Evolutionary conservation across 1,140 invertebrate species (phyloP).

Genomic region (Saccostrea echinata): DNA sequence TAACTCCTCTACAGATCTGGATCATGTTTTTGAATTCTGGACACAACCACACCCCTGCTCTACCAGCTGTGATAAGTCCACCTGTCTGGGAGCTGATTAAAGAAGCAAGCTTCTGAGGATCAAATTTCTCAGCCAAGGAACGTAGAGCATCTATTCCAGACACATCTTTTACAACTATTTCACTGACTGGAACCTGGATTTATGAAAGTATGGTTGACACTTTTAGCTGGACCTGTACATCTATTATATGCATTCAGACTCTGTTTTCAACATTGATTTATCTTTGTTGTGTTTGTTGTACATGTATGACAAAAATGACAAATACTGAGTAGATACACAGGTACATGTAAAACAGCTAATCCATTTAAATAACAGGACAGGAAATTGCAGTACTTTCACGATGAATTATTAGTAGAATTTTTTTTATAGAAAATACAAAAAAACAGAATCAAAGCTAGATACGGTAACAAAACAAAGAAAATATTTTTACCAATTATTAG

Average conservation of each 20-base stretch:
- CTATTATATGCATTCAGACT: background rate
- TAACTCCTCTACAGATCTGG: constrained; percentile 71
- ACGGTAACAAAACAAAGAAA: no score
- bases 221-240: background rate
- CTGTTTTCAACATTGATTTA: background rate
- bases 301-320: no score
- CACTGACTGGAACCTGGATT: constrained; percentile 78
- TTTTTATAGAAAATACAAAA: no score
- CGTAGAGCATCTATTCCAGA: constrained; percentile 74
- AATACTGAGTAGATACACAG: no score
- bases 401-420: no score
- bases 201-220: background rate
- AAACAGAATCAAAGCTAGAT: no score
- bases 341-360: no score
- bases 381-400: no score
- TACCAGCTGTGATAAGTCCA: constrained; percentile 69
- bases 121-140: constrained; percentile 71
- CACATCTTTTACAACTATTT: constrained; percentile 77
- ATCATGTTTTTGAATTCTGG: constrained; percentile 71
- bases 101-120: constrained; percentile 70
- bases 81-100: constrained; percentile 69
- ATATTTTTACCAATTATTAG: no score
- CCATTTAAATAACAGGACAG: no score
- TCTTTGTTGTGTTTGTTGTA: background rate
- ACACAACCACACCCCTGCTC: constrained; percentile 71